Base-by-base conservation (phyloP, 1,140 invertebrate species). In the Orchesella cincta region DNA sequence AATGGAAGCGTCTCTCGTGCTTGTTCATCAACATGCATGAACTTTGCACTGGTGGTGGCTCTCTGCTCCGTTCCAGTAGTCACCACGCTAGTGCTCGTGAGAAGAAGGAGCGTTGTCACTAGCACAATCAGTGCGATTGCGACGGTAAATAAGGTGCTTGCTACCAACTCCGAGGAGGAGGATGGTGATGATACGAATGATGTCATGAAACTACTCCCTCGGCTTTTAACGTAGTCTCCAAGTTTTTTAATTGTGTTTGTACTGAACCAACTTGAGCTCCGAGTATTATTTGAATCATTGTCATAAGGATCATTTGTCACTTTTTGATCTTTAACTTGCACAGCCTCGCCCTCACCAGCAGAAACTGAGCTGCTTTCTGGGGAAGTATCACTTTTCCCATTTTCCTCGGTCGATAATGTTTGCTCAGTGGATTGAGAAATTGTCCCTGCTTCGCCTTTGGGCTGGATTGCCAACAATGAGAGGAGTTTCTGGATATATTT, bases 141-240 rank as follows among this genome's bases (percentile, higher is more conserved):
- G 54, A 26, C 12, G 23, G 54, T 14, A 26, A 57, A 23, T 23
- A 8, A 14, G 54, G 18, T n/a, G n/a, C n/a, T n/a, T n/a, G n/a
- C n/a, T n/a, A n/a, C n/a, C n/a, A n/a, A n/a, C n/a, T n/a, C n/a
- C 39, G 39, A 46, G 39, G 18, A 46, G 39, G 39, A 46, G 5
- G 39, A 46, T 57, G 54, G 26, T n/a, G 14, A 57, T n/a, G 54
- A 57, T 57, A 23, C 54, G 26, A 57, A 57, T 57, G 54, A 57
- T 57, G 54, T 12, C 54, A 57, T 12, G 12, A 12, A 8, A 20
- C 39, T 46, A 20, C 39, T 46, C 39, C 8, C 20, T 8, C 39
- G 8, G 39, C 20, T 20, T 46, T 20, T 46, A 8, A 12, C 8
- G 20, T 20, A 46, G 39, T 46, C 39, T 46, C 20, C 39, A 8